Conservation (phyloP, 2,797 vertebrate species). For the Darevskia mixta region DNA sequence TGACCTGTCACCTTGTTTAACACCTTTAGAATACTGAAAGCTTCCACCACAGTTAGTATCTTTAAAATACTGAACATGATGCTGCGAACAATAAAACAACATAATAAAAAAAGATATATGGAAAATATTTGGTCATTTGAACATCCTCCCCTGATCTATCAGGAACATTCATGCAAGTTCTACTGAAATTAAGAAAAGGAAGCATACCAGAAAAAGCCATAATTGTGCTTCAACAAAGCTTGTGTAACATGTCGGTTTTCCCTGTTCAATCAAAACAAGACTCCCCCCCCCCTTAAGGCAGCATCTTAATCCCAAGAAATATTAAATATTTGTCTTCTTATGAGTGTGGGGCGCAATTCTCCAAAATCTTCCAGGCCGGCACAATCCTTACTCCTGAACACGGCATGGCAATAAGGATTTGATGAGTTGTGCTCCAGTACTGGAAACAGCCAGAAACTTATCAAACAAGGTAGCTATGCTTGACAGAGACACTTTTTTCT, state of each 20-base stretch:
- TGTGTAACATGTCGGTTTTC: no score
- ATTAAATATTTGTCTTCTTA: constrained; percentile 34
- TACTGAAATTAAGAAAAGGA: not conserved
- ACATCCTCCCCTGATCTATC: not conserved
- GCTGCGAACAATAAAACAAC: constrained; percentile 12
- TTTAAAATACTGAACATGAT: no score
- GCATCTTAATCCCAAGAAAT: constrained; percentile 43
- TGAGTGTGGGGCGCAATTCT: not conserved
- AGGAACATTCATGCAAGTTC: not conserved
- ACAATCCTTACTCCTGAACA: constrained; percentile 20
- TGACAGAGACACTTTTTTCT: constrained; percentile 49
- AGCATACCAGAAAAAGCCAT: not conserved
- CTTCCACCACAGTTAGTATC: no score
- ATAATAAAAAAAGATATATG: not conserved
- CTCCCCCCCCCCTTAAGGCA: constrained; percentile 46
- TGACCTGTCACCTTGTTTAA: constrained; percentile 18
- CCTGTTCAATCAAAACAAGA: not conserved
- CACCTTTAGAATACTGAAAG: not conserved
- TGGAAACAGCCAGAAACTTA: constrained; percentile 40
- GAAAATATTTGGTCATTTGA: constrained; percentile 3
- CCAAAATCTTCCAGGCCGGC: constrained; percentile 37
- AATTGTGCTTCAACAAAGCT: not conserved
- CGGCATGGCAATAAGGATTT: constrained; percentile 41
- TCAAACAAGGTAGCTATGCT: constrained; percentile 38
- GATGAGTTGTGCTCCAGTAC: constrained; percentile 37